These are phyloP conservation scores for Temnothorax ravouxi DNA, from an alignment of 2,888 invertebrate genomes.

Conservation along the genomic window DNA sequence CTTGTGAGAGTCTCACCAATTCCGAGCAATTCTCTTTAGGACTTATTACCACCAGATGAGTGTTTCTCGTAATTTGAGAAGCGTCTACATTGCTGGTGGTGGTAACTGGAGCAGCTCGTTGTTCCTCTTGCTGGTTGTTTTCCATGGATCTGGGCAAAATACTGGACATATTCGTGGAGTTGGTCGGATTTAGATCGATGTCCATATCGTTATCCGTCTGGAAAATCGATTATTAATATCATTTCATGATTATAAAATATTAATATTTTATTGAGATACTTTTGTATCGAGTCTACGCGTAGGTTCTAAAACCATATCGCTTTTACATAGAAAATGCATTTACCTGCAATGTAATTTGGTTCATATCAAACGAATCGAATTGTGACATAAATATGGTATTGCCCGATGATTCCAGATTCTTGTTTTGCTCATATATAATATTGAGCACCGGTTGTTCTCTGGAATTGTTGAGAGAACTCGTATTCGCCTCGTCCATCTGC, in stretches of 20 bases:
- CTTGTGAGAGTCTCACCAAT: conserved; percentile 70
- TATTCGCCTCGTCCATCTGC: conserved; percentile 68
- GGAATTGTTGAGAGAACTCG: conserved; percentile 62
- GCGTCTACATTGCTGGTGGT: conserved; percentile 52
- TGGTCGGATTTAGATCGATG: conserved; percentile 77
- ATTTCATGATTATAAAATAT: not conserved
- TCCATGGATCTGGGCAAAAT: conserved; percentile 78
- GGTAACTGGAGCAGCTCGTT: conserved; percentile 64
- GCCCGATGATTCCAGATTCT: conserved; percentile 73
- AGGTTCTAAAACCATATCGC: not conserved
- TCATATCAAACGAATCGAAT: conserved; percentile 82
- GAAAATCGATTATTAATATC: conserved; percentile 24
- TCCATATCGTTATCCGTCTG: conserved; percentile 80
- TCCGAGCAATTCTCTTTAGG: conserved; percentile 74
- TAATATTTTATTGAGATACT: not conserved
- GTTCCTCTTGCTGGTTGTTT: conserved; percentile 70
- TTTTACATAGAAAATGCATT: conserved; percentile 24
- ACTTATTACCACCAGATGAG: conserved; percentile 73
- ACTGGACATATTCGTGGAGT: conserved; percentile 80
- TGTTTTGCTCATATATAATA: conserved; percentile 81
- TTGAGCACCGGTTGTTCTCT: conserved; percentile 77
- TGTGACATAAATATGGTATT: conserved; percentile 78
- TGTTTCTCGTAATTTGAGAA: conserved; percentile 55
- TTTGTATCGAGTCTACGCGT: not conserved
- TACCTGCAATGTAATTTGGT: conserved; percentile 80